These are phyloP conservation scores for Temnothorax ravouxi DNA, from an alignment of 2,888 invertebrate genomes.

Conservation along the genomic window DNA sequence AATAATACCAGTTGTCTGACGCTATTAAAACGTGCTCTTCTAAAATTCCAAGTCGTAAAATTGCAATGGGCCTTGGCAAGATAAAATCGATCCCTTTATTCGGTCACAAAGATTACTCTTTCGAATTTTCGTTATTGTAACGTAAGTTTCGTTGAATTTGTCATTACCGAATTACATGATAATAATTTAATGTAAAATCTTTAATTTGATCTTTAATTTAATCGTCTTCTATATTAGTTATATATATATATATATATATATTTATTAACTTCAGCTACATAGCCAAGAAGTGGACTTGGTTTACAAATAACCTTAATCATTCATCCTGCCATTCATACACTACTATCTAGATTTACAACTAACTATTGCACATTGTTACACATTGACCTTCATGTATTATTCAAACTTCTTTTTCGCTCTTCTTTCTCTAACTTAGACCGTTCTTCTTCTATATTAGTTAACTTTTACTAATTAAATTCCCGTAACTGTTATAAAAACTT, in stretches of 20 bases:
- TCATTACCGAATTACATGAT: background rate
- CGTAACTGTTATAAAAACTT: background rate
- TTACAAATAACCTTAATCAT: too few species aligned
- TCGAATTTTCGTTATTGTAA: background rate
- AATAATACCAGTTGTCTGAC: background rate
- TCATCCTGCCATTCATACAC: too few species aligned
- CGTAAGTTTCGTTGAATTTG: background rate
- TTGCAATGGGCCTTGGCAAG: background rate
- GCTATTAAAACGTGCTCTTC: background rate
- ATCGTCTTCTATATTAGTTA: background rate
- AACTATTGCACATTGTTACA: too few species aligned
- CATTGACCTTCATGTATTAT: too few species aligned
- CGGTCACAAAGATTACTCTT: background rate
- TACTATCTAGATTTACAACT: too few species aligned
- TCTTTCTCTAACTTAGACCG: too few species aligned
- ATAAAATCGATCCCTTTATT: constrained; percentile 2
- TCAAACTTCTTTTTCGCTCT: too few species aligned
- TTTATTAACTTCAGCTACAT: too few species aligned
- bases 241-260: too few species aligned
- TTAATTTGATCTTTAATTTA: background rate
- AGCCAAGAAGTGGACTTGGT: too few species aligned
- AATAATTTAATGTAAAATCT: background rate
- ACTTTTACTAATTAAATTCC: background rate
- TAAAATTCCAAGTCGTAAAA: background rate
- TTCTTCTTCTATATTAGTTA: background rate